These are phyloP conservation scores for Australoheros facetus DNA, from an alignment of 2,797 vertebrate species.

Conservation along the genomic window DNA sequence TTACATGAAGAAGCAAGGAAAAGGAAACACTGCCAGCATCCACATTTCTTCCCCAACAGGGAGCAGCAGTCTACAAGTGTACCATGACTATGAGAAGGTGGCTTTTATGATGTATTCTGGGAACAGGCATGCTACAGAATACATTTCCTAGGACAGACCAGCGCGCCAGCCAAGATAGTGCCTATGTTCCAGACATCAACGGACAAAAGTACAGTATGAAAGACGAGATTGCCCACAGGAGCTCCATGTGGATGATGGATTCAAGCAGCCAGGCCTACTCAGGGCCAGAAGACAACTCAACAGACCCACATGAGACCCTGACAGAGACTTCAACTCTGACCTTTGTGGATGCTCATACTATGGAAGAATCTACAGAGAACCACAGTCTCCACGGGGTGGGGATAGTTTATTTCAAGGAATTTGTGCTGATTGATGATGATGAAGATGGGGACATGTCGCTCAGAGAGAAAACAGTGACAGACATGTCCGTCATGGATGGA, in stretches of 20 bases:
- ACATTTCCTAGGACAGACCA: constrained; percentile 81
- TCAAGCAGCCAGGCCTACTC: constrained; percentile 84
- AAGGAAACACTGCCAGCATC: constrained; percentile 82
- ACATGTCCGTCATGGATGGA: constrained; percentile 88
- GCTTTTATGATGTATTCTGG: constrained; percentile 84
- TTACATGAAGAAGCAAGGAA: constrained; percentile 88
- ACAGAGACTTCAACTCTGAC: constrained; percentile 90
- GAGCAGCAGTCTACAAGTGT: constrained; percentile 86
- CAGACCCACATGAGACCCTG: constrained; percentile 77
- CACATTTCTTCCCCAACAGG: constrained; percentile 85
- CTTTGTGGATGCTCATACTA: constrained; percentile 88
- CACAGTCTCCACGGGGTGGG: constrained; percentile 82
- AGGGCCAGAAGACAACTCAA: constrained; percentile 75
- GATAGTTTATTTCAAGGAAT: constrained; percentile 86
- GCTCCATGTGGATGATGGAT: constrained; percentile 54
- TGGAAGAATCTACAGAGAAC: constrained; percentile 86
- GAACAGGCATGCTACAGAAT: constrained; percentile 83
- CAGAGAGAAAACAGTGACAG: constrained; percentile 93
- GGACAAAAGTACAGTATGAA: constrained; percentile 69
- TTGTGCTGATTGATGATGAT: constrained; percentile 93
- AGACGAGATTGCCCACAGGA: constrained; percentile 25
- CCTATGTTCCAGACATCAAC: constrained; percentile 65
- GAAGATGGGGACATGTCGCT: constrained; percentile 94
- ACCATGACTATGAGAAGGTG: constrained; percentile 89
- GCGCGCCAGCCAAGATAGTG: constrained; percentile 73